Base-by-base conservation (phyloP, 2,113 vertebrate species). In the Peromyscus maniculatus region DNA sequence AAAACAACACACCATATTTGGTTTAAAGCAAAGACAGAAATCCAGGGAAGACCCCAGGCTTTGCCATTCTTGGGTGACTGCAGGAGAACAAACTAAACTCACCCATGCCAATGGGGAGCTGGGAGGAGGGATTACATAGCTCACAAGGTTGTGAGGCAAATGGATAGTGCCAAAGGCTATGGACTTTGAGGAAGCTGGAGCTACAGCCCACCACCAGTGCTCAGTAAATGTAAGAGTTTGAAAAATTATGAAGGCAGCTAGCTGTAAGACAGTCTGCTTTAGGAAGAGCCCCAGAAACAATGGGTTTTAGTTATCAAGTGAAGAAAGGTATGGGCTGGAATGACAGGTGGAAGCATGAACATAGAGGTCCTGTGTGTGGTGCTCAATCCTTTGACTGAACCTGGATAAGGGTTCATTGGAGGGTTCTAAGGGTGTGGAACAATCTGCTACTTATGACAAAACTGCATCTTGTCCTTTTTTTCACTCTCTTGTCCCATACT, bases 1-100 rank as follows among this genome's bases (percentile, higher is more conserved):
- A 31, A 82, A 84, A 36, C 66, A 49, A 1, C 46, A 21, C n/a
- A 33, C 0, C 12, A 5, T 52, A 62, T 79, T 92, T 87, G 36
- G 52, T 91, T 49, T 93, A 62, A 39, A 92, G 62, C 36, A 86
- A 97, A 55, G 89, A 33, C 43, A 72, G 28, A 95, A 84, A 26
- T 78, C 52, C 28, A 19, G 31, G 64, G 49, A 21, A 17, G 39
- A 22, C 59, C 52, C 89, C 28, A 78, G 46, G 91, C 33, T 94
- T 86, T 80, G 31, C 33, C 28, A 62, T 26, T 86, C 17, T 89
- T 89, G 52, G 74, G 62, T 80, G 49, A 86, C 24, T 13, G 36
- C 59, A 69, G 19, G 43, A 17, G 87, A 86, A 75, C 91, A 46
- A 55, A 19, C 7, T 64, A 49, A 71, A 79, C 36, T 97, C 52